Base-by-base conservation (phyloP, 2,113 vertebrate species). In the Sarotherodon lohbergeri region DNA sequence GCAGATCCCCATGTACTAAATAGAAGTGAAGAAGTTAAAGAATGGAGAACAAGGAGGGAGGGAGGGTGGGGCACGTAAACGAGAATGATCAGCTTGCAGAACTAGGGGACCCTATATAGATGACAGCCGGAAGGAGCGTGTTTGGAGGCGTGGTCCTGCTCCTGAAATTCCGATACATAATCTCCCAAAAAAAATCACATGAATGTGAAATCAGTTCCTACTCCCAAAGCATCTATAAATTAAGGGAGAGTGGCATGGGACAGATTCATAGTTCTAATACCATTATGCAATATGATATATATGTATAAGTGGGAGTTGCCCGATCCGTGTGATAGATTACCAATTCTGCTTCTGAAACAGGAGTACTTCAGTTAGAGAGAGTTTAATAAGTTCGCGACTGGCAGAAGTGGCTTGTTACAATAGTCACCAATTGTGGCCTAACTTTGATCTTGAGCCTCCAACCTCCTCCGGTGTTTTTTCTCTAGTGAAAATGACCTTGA, bases 291-390 rank as follows among this genome's bases (percentile, higher is more conserved):
- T 81, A 32, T 54, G 14, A 63, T 5, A 11, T 63, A 36, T 41
- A 36, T 61, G 78, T 71, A 82, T 24, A 19, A 48, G 54, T 29
- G 29, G 17, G 22, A 46, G 84, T 34, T 59, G 16, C 22, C 13
- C 88, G 88, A 90, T 80, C 16, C 86, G 59, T 88, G 85, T 93
- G 92, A 94, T 94, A 91, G 89, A 94, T 94, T 89, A 92, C 88
- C 86, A 89, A 92, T 83, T 95, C 48, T 9, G 16, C 86, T 88
- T 90, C 83, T 88, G 86, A 91, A 92, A 90, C 86, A 88, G 81
- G 76, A 89, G 81, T 13, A 1, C 56, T 89, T 56, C 88, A 89
- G 84, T 84, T 85, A 91, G 92, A 90, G 87, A 86, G 63, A 91
- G 92, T 92, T 95, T 89, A 92, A 93, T 93, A 87, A 57, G 86